Evolutionary conservation across 2,888 invertebrate genomes (phyloP).

Genomic region (Nemurella pictetii): DNA sequence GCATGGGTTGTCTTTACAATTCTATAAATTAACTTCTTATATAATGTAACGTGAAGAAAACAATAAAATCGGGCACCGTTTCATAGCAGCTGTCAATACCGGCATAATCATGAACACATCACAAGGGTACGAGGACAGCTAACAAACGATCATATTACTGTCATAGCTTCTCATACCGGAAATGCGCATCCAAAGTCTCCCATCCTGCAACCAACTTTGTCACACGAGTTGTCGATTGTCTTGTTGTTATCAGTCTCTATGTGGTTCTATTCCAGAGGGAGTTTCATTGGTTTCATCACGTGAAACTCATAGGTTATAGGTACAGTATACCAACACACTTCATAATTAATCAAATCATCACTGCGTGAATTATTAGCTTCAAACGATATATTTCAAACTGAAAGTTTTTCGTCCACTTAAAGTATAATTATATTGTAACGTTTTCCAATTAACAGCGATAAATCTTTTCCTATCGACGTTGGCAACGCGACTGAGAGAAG

Average conservation of each 20-base stretch:
- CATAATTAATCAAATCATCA: neutral
- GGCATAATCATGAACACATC: neutral
- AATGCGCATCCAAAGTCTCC: neutral
- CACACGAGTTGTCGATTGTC: neutral
- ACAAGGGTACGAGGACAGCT: neutral
- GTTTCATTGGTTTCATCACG: too few species aligned
- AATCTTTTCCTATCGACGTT: neutral
- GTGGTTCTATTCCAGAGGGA: too few species aligned
- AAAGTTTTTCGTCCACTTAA: neutral
- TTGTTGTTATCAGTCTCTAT: neutral
- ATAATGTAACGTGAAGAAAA: too few species aligned
- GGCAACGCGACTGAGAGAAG: neutral
- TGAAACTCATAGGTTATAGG: neutral
- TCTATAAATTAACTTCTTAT: too few species aligned
- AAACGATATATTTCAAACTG: neutral
- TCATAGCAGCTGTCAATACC: neutral
- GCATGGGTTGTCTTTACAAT: too few species aligned
- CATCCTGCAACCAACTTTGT: neutral
- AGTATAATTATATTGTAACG: neutral
- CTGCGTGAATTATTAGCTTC: too few species aligned
- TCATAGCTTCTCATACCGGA: neutral
- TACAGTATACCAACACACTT: neutral
- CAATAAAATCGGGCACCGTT: neutral
- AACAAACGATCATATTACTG: neutral
- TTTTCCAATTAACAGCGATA: neutral